Conservation (phyloP, 2,797 vertebrate genomes). For the Anguilla anguilla region DNA sequence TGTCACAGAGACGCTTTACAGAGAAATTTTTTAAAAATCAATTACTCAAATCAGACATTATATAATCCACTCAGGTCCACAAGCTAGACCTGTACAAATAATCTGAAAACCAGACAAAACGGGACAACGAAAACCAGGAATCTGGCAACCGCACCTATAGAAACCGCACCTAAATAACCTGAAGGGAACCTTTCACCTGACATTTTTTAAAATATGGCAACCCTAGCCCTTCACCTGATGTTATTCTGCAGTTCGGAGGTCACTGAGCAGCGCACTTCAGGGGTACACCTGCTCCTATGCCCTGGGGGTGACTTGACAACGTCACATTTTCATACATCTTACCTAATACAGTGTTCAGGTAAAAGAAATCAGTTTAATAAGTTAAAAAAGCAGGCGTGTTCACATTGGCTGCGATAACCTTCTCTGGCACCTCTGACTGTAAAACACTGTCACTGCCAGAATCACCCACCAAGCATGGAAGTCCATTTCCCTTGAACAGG, state of each 20-base stretch:
- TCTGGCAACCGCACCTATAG: no score
- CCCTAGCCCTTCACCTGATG: no score
- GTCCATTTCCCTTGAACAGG: background rate
- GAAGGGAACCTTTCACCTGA: background rate
- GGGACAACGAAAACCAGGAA: no score
- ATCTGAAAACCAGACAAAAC: no score
- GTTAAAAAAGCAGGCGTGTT: background rate
- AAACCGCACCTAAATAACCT: background rate
- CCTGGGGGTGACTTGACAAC: background rate
- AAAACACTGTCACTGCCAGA: background rate
- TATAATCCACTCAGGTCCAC: no score
- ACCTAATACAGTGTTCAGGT: background rate
- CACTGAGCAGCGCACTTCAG: background rate
- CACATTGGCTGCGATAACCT: background rate
- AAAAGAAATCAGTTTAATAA: background rate
- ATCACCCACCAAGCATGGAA: background rate
- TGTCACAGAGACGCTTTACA: no score
- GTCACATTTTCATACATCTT: background rate
- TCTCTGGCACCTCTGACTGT: background rate
- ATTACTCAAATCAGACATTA: no score
- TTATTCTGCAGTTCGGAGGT: background rate
- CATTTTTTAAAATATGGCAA: background rate
- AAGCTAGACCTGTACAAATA: no score
- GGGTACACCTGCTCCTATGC: background rate
- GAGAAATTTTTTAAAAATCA: no score